Evolutionary conservation across 2,113 vertebrate species (phyloP), one percentile per base, ranked within the genome.

Genomic region (Phoenicopterus ruber): DNA sequence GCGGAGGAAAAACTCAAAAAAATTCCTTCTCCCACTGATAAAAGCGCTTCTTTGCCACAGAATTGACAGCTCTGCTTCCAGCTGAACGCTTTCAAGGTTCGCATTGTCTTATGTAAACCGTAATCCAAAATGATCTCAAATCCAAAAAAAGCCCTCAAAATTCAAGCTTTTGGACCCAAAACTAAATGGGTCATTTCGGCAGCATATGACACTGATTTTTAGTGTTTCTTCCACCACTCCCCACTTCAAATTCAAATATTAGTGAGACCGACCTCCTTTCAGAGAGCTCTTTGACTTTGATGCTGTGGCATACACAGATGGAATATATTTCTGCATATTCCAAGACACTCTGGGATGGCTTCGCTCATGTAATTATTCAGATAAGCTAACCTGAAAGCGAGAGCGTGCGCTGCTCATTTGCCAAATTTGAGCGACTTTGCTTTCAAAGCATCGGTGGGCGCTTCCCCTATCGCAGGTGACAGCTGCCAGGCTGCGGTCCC

Each of bases 311-410:
- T 44, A 96, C 92, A 79, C 96, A 97, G 96, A 96, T 97, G 96
- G 94, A 96, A 95, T 72, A 14, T 40, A 79, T 96, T 96, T 91
- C 94, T 88, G 87, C 71, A 54, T 93, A 94, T 97, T 96, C 96
- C 96, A 94, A 92, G 94, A 94, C 96, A 94, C 96, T 96, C 96
- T 97, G 90, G 94, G 96, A 94, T 94, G 86, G 93, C 94, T 95
- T 65, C 1, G 0, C 94, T 97, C 92, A 80, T 62, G 66, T 72
- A 93, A 96, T 97, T 96, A 94, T 95, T 96, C 95, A 92, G 86
- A 95, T 94, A 96, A 95, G 61, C 93, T 76, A 96, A 95, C 73
- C 94, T 94, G 94, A 96, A 96, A 95, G 89, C 11, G 0, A 84
- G 87, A 94, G 86, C 10, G 2, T 57, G 83, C 5, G 11, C 25